A percentile compares a stretch with the other conserved stretches of the same genome.
phyloP scores from a whole-genome alignment of 2,797 vertebrate genomes.

The Sparidentex hasta region DNA sequence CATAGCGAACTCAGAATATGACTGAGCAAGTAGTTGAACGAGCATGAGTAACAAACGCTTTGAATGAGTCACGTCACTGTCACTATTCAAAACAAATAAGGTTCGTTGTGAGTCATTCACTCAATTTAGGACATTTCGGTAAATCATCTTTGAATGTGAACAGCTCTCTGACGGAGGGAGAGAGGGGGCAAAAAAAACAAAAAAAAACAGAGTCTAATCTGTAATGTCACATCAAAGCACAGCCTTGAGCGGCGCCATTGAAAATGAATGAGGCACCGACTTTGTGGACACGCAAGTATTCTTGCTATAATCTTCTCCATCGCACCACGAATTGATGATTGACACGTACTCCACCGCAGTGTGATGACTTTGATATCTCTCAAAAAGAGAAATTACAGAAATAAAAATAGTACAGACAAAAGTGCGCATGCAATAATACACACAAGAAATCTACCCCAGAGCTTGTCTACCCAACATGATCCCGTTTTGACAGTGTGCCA shows the following conservation, averaged over 20 bases:
- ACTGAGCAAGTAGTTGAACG: background rate
- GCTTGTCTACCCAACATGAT: too few relatives aligned
- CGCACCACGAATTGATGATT: too few relatives aligned
- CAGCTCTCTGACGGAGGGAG: conserved; percentile 33
- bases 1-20: background rate
- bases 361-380: too few relatives aligned
- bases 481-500: too few relatives aligned
- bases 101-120: conserved; percentile 28
- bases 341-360: too few relatives aligned
- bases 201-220: conserved; percentile 43
- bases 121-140: conserved; percentile 32
- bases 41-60: conserved; percentile 18
- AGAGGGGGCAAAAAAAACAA: conserved; percentile 21
- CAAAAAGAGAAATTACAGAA: too few relatives aligned
- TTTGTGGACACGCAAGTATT: conserved; percentile 25
- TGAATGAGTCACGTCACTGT: conserved; percentile 29
- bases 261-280: conserved; percentile 48
- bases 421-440: too few relatives aligned
- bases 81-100: conserved; percentile 21
- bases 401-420: too few relatives aligned
- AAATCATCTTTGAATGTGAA: conserved; percentile 30
- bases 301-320: background rate
- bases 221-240: conserved; percentile 61
- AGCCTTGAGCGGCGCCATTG: conserved; percentile 49
- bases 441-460: too few relatives aligned